phyloP scores from a whole-genome alignment of 1,140 invertebrate genomes.

The Euglossa dilemma region DNA sequence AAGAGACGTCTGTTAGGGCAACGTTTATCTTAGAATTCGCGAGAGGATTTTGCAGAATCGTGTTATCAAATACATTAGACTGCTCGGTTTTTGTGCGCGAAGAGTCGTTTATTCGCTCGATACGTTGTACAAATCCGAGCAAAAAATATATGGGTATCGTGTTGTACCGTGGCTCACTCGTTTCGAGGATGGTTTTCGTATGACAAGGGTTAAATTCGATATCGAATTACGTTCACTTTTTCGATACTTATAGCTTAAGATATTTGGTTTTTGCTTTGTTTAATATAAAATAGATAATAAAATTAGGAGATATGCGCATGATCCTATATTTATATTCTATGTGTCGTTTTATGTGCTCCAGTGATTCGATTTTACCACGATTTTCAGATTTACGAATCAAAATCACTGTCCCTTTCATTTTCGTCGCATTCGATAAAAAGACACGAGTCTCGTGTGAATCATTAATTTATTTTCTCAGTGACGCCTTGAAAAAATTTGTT shows the following conservation, averaged over 20 bases:
- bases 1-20: neutral
- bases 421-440: neutral
- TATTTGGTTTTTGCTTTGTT: no score
- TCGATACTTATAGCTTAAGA: no score
- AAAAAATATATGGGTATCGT: neutral
- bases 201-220: no score
- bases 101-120: neutral
- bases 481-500: neutral
- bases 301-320: no score
- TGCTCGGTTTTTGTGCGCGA: neutral
- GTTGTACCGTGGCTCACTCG: no score
- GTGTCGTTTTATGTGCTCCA: neutral
- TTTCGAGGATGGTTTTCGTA: neutral
- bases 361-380: neutral
- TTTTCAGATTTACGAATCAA: neutral
- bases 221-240: neutral
- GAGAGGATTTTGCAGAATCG: neutral
- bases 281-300: no score
- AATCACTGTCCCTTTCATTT: neutral
- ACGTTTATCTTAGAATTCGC: neutral
- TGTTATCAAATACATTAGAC: neutral
- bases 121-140: neutral
- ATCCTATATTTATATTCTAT: no score
- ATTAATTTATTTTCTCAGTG: no score
- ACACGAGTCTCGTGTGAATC: neutral